phyloP scores from a whole-genome alignment of 2,888 invertebrate species.

The Zygothrica quintamaculata region DNA sequence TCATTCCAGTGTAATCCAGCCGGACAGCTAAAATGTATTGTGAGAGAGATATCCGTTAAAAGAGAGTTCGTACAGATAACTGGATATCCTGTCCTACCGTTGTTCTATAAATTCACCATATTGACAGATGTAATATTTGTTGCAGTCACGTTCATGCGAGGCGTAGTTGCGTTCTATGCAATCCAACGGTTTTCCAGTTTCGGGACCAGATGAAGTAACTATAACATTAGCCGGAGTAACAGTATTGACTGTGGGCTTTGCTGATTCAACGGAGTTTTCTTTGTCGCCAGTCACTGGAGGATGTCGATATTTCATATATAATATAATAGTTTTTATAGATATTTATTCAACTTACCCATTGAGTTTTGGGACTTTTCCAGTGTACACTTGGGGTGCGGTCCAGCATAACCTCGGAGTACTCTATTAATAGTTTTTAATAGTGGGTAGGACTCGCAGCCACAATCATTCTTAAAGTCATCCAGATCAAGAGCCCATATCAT shows the following conservation, averaged over 20 bases:
- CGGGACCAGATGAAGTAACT: conserved; percentile 32
- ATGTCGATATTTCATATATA: conserved; percentile 5
- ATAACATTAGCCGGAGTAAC: conserved; percentile 18
- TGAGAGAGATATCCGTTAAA: not conserved
- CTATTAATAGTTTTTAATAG: conserved; percentile 92
- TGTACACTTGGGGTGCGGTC: conserved; percentile 88
- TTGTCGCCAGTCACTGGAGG: conserved; percentile 62
- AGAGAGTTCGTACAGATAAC: not conserved
- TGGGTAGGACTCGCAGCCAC: conserved; percentile 93
- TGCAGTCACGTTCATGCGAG: conserved; percentile 88
- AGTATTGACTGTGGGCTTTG: conserved; percentile 56
- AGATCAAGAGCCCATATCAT: conserved; percentile 96
- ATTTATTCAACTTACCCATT: conserved; percentile 79
- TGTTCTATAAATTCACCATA: conserved; percentile 89
- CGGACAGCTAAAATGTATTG: conserved; percentile 86
- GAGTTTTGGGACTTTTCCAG: conserved; percentile 84
- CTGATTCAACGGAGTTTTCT: conserved; percentile 10
- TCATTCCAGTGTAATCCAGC: conserved; percentile 91
- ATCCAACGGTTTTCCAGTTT: conserved; percentile 41
- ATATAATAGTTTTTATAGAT: not conserved
- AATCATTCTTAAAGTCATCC: conserved; percentile 93
- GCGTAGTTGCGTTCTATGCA: conserved; percentile 85
- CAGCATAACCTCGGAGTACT: conserved; percentile 89
- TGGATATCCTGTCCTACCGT: conserved; percentile 75
- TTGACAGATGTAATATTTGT: conserved; percentile 92